Conservation (phyloP, 2,113 vertebrate genomes). For the Micronycteris hirsuta region DNA sequence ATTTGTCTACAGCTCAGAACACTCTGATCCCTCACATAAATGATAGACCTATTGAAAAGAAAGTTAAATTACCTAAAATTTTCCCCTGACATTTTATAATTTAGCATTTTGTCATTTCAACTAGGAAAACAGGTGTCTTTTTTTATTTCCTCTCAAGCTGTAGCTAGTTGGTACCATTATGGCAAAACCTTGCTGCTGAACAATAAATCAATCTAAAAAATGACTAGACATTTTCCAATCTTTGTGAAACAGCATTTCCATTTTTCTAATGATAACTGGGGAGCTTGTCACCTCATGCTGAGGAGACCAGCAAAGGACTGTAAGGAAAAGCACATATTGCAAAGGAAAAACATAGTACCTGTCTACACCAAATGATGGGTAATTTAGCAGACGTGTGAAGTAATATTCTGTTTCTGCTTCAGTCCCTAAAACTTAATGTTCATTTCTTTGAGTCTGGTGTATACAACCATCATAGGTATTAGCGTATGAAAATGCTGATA, state of each 20-base stretch:
- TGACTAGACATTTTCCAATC: neutral
- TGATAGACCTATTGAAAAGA: slow-evolving; percentile 18
- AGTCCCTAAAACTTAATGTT: neutral
- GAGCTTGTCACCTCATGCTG: neutral
- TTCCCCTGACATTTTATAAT: slow-evolving; percentile 10
- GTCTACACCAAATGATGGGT: neutral
- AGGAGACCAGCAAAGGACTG: neutral
- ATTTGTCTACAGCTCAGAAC: neutral
- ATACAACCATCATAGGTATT: neutral
- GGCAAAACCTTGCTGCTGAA: neutral
- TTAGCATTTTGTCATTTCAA: slow-evolving; percentile 54
- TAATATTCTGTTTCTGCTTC: neutral
- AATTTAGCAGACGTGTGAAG: neutral
- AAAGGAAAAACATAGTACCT: neutral
- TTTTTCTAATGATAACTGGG: neutral
- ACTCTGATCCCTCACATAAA: slow-evolving; percentile 4
- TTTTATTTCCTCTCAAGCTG: slow-evolving; percentile 23
- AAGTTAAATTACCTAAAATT: slow-evolving; percentile 44
- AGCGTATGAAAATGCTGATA: neutral
- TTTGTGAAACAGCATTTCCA: slow-evolving; percentile 6
- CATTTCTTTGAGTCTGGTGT: neutral
- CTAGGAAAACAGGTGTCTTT: slow-evolving; percentile 41
- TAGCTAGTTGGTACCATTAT: neutral
- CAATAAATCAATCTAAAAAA: slow-evolving; percentile 41
- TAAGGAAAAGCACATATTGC: neutral